phyloP scores from a whole-genome alignment of 2,797 vertebrate genomes.

The Malurus leucopterus region DNA sequence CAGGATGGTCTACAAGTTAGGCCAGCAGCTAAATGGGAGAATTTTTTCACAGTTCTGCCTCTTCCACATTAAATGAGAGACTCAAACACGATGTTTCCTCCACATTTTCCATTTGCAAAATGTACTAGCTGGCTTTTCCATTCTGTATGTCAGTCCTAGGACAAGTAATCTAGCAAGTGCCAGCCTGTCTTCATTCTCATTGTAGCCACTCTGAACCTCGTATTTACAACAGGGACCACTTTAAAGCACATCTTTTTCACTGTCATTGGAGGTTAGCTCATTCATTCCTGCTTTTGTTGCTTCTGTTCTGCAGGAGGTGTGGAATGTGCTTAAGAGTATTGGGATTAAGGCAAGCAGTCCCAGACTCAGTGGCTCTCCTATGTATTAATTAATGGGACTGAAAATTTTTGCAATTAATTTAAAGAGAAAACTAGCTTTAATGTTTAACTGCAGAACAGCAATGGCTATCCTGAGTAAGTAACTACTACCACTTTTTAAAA shows the following conservation, averaged over 20 bases:
- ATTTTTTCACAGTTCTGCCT: neutral
- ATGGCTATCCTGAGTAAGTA: neutral
- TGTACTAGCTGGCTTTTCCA: neutral
- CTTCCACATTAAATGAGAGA: neutral
- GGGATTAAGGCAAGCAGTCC: neutral
- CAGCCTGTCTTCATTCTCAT: neutral
- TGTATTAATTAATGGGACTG: neutral
- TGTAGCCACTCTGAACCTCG: neutral
- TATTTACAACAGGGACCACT: neutral
- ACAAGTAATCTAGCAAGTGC: fast-evolving
- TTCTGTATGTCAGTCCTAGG: neutral
- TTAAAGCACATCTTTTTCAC: neutral
- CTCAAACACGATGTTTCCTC: neutral
- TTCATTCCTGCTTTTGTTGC: neutral
- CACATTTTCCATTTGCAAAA: neutral
- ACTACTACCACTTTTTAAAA: neutral
- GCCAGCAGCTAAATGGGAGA: neutral
- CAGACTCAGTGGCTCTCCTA: neutral
- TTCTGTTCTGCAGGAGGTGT: neutral
- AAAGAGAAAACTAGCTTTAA: neutral
- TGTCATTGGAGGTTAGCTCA: fast-evolving
- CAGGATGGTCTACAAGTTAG: neutral
- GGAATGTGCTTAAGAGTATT: neutral
- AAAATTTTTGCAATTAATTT: neutral
- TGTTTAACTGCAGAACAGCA: neutral